Evolutionary conservation across 2,888 invertebrate genomes (phyloP).

Genomic region (Prenolepis imparis): DNA sequence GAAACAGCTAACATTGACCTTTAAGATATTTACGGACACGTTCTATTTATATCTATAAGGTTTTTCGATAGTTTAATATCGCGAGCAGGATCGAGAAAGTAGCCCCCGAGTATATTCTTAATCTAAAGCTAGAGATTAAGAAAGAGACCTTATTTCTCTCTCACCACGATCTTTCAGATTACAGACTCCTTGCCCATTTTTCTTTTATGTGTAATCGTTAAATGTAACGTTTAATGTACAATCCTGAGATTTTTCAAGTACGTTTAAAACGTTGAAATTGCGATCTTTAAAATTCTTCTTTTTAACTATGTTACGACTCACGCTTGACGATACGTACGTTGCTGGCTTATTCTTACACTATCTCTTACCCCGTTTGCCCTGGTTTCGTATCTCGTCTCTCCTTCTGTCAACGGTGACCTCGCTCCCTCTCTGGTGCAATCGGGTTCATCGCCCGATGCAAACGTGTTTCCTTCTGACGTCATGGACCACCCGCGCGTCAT

Average conservation of each 20-base stretch:
- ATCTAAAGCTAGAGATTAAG: not conserved
- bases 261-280: not conserved
- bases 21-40: constrained; percentile 43
- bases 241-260: constrained; percentile 4
- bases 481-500: constrained; percentile 75
- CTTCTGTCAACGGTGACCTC: constrained; percentile 35
- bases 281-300: constrained; percentile 40
- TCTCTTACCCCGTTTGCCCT: constrained; percentile 50
- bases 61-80: constrained; percentile 59
- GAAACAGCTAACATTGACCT: constrained; percentile 61
- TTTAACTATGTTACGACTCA: constrained; percentile 28
- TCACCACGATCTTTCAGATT: not conserved
- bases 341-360: constrained; percentile 45
- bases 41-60: constrained; percentile 57
- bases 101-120: not conserved
- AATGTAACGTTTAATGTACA: not conserved
- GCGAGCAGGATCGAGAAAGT: constrained; percentile 9
- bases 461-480: constrained; percentile 78
- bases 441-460: constrained; percentile 78
- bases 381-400: constrained; percentile 38
- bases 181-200: not conserved
- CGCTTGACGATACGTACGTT: constrained; percentile 4
- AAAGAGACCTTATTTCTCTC: not conserved
- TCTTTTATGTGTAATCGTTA: not conserved
- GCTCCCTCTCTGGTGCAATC: constrained; percentile 32